Evolutionary conservation across 1,140 invertebrate species (phyloP).

Genomic region (Hyles vespertilio): DNA sequence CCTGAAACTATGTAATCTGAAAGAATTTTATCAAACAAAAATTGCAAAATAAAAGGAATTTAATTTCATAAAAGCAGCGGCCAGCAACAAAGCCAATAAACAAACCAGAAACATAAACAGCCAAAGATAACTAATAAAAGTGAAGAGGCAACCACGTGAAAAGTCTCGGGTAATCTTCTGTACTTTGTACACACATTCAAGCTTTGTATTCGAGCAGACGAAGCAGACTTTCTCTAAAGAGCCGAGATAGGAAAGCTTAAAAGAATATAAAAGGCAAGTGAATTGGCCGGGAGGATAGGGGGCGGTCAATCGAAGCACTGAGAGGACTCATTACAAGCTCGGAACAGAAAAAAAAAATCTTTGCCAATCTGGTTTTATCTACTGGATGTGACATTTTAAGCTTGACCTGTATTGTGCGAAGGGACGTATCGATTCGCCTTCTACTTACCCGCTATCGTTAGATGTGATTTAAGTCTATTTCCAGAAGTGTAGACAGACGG

Average conservation of each 20-base stretch:
- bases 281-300: conserved; percentile 51
- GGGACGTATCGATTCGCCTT: neutral
- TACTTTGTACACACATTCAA: conserved; percentile 8
- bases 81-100: no score
- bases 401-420: conserved; percentile 9
- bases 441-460: neutral
- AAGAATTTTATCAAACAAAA: neutral
- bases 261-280: conserved; percentile 60
- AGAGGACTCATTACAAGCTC: conserved; percentile 60
- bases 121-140: no score
- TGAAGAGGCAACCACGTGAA: conserved; percentile 1
- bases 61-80: no score
- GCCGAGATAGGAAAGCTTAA: conserved; percentile 49
- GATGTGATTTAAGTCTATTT: conserved; percentile 1
- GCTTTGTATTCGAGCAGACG: conserved; percentile 40
- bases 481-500: no score
- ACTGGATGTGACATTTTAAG: conserved; percentile 20
- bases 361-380: conserved; percentile 26
- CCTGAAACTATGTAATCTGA: no score
- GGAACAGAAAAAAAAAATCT: conserved; percentile 25
- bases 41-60: neutral
- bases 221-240: conserved; percentile 43
- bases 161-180: conserved; percentile 4
- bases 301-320: conserved; percentile 66
- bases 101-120: no score